These are phyloP conservation scores for Odontophorus gujanensis DNA, from an alignment of 2,113 vertebrate genomes.

Conservation along the genomic window DNA sequence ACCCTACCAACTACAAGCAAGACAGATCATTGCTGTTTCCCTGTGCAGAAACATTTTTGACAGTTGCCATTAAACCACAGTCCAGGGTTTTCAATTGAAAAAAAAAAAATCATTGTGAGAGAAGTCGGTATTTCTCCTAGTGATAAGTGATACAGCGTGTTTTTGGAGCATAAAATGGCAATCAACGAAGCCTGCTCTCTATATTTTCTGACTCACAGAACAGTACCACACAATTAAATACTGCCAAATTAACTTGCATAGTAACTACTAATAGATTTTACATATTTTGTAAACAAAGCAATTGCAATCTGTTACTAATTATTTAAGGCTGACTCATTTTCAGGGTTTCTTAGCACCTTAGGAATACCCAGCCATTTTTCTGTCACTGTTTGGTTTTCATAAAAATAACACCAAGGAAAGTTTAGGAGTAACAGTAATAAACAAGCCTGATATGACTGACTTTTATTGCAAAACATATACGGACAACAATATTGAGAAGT, in stretches of 20 bases:
- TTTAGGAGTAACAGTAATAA: conserved; percentile 12
- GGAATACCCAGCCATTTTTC: background rate
- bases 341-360: conserved; percentile 13
- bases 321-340: conserved; percentile 45
- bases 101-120: background rate
- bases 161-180: background rate
- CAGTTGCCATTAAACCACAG: background rate
- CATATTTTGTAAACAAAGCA: conserved; percentile 33
- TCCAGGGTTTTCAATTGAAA: background rate
- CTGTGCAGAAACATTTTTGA: accelerated
- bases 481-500: background rate
- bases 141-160: background rate
- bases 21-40: background rate
- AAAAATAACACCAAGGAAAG: background rate
- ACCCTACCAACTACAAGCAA: background rate
- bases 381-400: conserved; percentile 4
- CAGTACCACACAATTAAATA: background rate
- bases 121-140: background rate
- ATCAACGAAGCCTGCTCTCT: conserved; percentile 4
- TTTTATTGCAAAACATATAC: background rate
- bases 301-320: conserved; percentile 21
- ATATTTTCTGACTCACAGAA: conserved; percentile 9
- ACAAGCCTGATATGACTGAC: background rate
- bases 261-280: conserved; percentile 50
- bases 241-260: background rate